A percentile compares a stretch with the other conserved stretches of the same genome.
Conservation (phyloP, 1,140 invertebrate species). For the Sycophila sp. region DNA sequence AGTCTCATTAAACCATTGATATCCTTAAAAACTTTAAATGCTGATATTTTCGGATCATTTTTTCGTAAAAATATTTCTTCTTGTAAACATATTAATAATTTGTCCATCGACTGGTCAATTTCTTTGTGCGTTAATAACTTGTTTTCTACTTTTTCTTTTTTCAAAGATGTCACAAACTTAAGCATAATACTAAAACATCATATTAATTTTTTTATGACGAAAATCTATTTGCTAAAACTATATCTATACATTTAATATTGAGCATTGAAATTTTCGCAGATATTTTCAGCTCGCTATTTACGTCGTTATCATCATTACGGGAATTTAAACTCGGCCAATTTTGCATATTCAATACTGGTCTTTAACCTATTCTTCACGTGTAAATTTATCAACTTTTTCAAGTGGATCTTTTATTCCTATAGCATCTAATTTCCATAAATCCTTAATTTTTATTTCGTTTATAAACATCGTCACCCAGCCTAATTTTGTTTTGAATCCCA, state of each 20-base stretch:
- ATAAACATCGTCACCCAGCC: too few species aligned
- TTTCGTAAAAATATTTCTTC: slow-evolving; percentile 27
- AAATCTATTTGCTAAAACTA: slow-evolving; percentile 15
- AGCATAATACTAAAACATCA: slow-evolving; percentile 43
- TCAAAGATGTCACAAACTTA: slow-evolving; percentile 42
- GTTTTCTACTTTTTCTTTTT: slow-evolving; percentile 23
- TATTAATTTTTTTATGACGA: slow-evolving; percentile 47
- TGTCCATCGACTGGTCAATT: slow-evolving; percentile 35
- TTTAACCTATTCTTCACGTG: too few species aligned
- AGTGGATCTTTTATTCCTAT: too few species aligned
- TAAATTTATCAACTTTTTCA: too few species aligned
- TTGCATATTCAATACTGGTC: too few species aligned
- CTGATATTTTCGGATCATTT: slow-evolving; percentile 37
- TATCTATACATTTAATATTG: not conserved
- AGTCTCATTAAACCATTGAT: slow-evolving; percentile 43
- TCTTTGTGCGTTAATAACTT: slow-evolving; percentile 39
- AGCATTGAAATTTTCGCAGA: slow-evolving; percentile 19
- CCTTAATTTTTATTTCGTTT: too few species aligned
- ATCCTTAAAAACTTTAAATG: slow-evolving; percentile 32
- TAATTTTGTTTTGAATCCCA: too few species aligned
- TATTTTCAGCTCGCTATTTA: slow-evolving; percentile 40
- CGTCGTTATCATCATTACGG: slow-evolving; percentile 30
- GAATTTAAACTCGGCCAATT: not conserved
- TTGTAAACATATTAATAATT: slow-evolving; percentile 39
- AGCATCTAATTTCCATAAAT: too few species aligned